Evolutionary conservation across 2,113 vertebrate genomes (phyloP), one percentile per base, ranked within the genome.

Genomic region (Tachysurus vachellii): DNA sequence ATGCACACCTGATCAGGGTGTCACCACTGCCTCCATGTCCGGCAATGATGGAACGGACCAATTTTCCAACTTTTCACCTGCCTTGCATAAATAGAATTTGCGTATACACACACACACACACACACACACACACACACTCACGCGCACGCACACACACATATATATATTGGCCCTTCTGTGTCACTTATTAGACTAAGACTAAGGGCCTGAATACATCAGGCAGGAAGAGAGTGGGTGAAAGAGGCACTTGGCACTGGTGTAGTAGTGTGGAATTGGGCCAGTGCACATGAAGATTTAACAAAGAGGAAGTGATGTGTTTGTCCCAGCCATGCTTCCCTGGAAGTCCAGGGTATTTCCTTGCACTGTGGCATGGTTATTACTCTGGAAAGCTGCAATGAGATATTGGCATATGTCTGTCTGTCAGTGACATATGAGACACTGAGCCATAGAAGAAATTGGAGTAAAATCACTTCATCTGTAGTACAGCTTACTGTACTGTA

Each of bases 1-100:
- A 98, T 95, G 96, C 96, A 96, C 97, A 98, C 97, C 97, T 97
- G 98, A 99, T 98, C 96, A 95, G 95, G 82, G 94, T 97, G 96
- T 97, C 97, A 98, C 96, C 95, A 94, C 94, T 94, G 96, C 94
- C 94, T 92, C 94, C 95, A 94, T 92, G 87, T 95, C 94, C 95
- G 88, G 95, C 95, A 96, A 89, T 97, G 97, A 99, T 97, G 95
- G 96, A 98, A 97, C 94, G 95, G 95, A 94, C 96, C 96, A 97
- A 98, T 98, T 97, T 96, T 95, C 95, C 95, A 90, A 95, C 93
- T 93, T 96, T 95, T 96, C 94, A 96, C 96, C 96, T 96, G 91
- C 95, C 96, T 97, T 96, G 96, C 97, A 97, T 95, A 96, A 96
- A 95, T 93, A 91, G 93, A 95, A 92, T 93, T 89, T 56, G 87